Evolutionary conservation across 2,113 vertebrate genomes (phyloP).

Genomic region (Aix galericulata): DNA sequence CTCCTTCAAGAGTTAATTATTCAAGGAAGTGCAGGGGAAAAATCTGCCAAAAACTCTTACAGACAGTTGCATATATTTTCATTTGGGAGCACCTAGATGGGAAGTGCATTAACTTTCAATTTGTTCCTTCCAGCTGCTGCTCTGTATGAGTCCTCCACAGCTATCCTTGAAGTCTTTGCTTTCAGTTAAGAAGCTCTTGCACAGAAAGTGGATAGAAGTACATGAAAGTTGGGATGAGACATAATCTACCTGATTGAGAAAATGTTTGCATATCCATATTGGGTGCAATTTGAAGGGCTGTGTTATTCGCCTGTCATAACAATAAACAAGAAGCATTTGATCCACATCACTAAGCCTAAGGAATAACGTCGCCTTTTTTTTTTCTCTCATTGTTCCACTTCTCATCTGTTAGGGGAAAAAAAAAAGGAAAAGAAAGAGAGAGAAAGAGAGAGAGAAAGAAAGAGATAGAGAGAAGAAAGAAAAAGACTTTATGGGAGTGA

Average conservation of each 20-base stretch:
- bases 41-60: rapidly evolving
- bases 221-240: neutral
- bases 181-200: neutral
- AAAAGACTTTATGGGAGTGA: neutral
- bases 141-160: neutral
- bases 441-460: too few relatives aligned
- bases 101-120: neutral
- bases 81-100: neutral
- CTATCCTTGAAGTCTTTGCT: neutral
- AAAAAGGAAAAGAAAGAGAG: too few relatives aligned
- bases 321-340: neutral
- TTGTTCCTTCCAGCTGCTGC: neutral
- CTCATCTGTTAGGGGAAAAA: neutral
- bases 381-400: neutral
- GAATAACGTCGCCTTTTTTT: neutral
- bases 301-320: neutral
- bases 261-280: neutral
- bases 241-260: neutral
- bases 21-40: neutral
- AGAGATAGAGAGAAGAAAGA: too few relatives aligned
- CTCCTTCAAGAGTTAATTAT: neutral
- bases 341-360: neutral
- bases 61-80: neutral
- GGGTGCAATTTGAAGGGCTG: neutral
- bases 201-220: neutral